Conservation (phyloP, 2,113 vertebrate species). For the Zapornia atra region DNA sequence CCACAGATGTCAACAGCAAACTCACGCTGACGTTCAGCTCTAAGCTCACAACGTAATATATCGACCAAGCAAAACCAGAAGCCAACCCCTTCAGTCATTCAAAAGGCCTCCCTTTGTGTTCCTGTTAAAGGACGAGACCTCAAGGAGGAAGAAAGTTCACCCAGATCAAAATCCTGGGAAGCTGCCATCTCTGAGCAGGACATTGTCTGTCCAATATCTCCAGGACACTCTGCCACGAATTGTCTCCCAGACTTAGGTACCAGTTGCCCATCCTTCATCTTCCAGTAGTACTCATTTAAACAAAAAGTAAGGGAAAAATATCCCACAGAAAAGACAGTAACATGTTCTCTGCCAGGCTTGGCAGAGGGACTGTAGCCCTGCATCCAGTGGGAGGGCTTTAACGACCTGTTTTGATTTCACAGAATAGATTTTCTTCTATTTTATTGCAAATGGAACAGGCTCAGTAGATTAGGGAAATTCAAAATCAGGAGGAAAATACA, state of each 20-base stretch:
- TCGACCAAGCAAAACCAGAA: background rate
- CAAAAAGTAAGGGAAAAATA: background rate
- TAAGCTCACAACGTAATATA: fast-evolving
- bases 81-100: background rate
- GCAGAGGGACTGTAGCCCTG: background rate
- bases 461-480: background rate
- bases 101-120: background rate
- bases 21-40: background rate
- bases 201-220: background rate
- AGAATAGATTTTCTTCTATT: background rate
- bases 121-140: background rate
- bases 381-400: background rate
- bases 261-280: background rate
- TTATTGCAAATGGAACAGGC: background rate
- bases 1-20: background rate
- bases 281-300: background rate
- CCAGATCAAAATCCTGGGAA: background rate
- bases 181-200: background rate
- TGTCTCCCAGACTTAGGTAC: background rate
- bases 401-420: background rate
- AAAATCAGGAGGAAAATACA: background rate
- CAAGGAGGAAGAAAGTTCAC: background rate
- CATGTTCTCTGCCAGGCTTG: background rate
- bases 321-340: background rate
- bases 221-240: fast-evolving